Evolutionary conservation across 2,113 vertebrate species (phyloP).

Genomic region (Hylia prasina): DNA sequence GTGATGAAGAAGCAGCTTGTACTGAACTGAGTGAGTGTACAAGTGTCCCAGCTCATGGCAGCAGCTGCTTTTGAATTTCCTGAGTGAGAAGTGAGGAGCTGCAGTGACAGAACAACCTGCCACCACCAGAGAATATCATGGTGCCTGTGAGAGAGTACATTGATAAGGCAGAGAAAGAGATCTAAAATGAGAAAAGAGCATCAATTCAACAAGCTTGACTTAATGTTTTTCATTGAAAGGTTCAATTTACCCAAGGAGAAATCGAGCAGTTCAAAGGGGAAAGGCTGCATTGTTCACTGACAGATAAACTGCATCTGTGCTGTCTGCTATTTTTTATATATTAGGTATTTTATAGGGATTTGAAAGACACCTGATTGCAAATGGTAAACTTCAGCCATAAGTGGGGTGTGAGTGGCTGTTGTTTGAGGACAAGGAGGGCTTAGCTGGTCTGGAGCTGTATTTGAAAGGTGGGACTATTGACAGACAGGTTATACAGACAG

Average conservation of each 20-base stretch:
- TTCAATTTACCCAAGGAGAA: not conserved
- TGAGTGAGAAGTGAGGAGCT: not conserved
- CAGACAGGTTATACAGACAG: not conserved
- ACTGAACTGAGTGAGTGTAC: fast-evolving
- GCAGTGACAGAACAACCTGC: not conserved
- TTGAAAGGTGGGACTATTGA: not conserved
- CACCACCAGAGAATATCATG: fast-evolving
- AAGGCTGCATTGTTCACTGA: not conserved
- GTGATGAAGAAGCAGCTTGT: not conserved
- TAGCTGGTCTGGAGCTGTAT: not conserved
- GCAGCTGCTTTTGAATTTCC: not conserved
- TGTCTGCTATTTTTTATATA: not conserved
- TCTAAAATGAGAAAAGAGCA: not conserved
- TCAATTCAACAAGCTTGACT: not conserved
- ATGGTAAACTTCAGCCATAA: not conserved
- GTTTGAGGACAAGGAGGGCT: not conserved
- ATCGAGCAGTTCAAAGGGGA: not conserved
- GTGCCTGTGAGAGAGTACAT: fast-evolving
- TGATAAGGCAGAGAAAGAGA: not conserved
- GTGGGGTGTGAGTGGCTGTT: not conserved
- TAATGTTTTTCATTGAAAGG: not conserved
- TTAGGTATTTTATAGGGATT: not conserved
- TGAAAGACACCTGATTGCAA: not conserved
- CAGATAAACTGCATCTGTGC: not conserved
- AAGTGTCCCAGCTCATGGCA: not conserved